phyloP scores from a whole-genome alignment of 2,888 invertebrate species.

The Electrophaes corylata region DNA sequence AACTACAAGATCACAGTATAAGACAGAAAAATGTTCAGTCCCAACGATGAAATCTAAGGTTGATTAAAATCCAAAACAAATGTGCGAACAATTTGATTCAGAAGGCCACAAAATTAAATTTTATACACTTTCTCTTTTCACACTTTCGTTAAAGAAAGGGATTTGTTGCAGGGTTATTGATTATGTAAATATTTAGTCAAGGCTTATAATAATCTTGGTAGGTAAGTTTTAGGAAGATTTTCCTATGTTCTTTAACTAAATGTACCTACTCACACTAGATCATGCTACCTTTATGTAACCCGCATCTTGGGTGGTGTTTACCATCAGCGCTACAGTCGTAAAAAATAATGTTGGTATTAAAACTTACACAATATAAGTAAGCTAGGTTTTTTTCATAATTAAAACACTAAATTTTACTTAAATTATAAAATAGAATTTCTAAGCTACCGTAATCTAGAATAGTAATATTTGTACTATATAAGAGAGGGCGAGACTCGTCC shows the following conservation, averaged over 20 bases:
- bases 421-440: background rate
- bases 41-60: background rate
- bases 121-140: slow-evolving; percentile 34
- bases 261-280: too few species aligned
- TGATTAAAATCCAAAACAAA: background rate
- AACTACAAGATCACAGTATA: too few species aligned
- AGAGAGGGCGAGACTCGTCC: too few species aligned
- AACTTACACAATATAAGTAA: background rate
- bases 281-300: too few species aligned
- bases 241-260: too few species aligned
- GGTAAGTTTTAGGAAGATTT: background rate
- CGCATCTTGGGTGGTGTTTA: background rate
- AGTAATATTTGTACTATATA: too few species aligned
- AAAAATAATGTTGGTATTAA: background rate
- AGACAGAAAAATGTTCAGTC: background rate
- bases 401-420: slow-evolving; percentile 1
- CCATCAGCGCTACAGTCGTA: background rate
- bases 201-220: background rate
- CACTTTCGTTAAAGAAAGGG: slow-evolving; percentile 36
- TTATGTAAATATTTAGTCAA: slow-evolving; percentile 10
- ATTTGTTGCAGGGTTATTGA: slow-evolving; percentile 21
- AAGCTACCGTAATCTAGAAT: background rate
- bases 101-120: slow-evolving; percentile 13
- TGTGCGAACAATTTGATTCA: background rate
- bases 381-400: background rate